Conservation (phyloP, 1,140 invertebrate genomes). For the Ips typographus region DNA sequence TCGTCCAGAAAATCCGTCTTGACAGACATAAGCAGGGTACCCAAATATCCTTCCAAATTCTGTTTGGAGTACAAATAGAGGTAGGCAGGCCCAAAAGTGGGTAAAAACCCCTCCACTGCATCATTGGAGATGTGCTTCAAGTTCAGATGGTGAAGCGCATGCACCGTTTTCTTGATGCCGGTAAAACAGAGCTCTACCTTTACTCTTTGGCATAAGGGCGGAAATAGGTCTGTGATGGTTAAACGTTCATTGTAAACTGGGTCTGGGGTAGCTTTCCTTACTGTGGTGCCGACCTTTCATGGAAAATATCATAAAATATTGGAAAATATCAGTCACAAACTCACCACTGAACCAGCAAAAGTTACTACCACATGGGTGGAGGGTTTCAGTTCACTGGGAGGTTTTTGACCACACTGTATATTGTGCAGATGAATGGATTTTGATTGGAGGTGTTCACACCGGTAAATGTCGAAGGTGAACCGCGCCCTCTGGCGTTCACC, state of each 20-base stretch:
- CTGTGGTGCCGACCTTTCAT: conserved; percentile 51
- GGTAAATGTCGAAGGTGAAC: conserved; percentile 66
- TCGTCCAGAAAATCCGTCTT: conserved; percentile 56
- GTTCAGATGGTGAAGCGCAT: conserved; percentile 45
- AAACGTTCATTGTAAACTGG: conserved; percentile 55
- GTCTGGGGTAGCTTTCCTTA: conserved; percentile 48
- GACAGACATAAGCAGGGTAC: conserved; percentile 58
- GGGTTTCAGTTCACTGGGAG: conserved; percentile 5
- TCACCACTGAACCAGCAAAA: conserved; percentile 53
- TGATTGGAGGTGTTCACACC: conserved; percentile 61
- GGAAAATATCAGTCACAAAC: neutral
- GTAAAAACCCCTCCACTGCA: conserved; percentile 58
- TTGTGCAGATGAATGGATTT: conserved; percentile 10
- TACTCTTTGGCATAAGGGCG: conserved; percentile 53
- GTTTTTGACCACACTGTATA: conserved; percentile 60
- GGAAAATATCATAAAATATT: neutral
- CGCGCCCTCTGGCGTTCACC: conserved; percentile 62
- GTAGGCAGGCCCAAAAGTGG: conserved; percentile 73
- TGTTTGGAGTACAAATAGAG: conserved; percentile 65
- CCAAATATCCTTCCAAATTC: conserved; percentile 59
- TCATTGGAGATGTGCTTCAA: conserved; percentile 52
- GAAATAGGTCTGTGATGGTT: conserved; percentile 56
- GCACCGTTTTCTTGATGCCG: conserved; percentile 25
- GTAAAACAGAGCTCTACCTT: conserved; percentile 51
- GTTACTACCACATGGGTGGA: conserved; percentile 47